Evolutionary conservation across 1,140 invertebrate species (phyloP), one percentile per base, ranked within the genome.

Genomic region (Cyclargus thomasi): DNA sequence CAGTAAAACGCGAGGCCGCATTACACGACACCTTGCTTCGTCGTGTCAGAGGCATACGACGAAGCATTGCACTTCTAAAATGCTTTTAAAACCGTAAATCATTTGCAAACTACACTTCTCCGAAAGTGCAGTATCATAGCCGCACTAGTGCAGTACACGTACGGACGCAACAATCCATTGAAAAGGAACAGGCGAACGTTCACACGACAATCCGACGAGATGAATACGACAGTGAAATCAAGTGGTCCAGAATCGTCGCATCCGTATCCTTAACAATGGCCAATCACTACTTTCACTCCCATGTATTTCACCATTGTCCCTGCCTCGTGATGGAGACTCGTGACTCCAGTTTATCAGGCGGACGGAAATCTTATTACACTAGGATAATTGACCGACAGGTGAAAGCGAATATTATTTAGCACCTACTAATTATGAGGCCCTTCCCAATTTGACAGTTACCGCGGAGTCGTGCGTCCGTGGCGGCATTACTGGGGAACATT

Each of bases 201-300:
- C 70, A 59, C 73, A 76, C 70, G 67, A 79, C 80, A 84, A 87
- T 89, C 80, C 74, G 76, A 85, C 74, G 76, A 85, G 81, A 82
- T 77, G 81, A 81, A 79, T 74, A 72, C 69, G 70, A 65, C 70
- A 81, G 80, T 78, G 83, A 83, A 84, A 87, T 86, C 82, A 81
- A 77, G 80, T 78, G 82, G 76, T 86, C 83, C 84, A 82, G 83
- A 82, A 76, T 72, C 74, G 72, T 67, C 70, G 71, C 71, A 72
- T 76, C 71, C 70, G 76, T 72, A 70, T 88, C 85, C 80, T 79
- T 80, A 67, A 88, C 83, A 89, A 89, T 87, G 71, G 81, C 68
- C 83, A 86, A 89, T 87, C 85, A 82, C 76, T 82, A 85, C 86
- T 89, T 89, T 89, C 86, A 86, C 82, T 81, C 83, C 73, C 67